Evolutionary conservation across 2,113 vertebrate species (phyloP), one percentile per base, ranked within the genome.

Genomic region (Hiodon tergisus): DNA sequence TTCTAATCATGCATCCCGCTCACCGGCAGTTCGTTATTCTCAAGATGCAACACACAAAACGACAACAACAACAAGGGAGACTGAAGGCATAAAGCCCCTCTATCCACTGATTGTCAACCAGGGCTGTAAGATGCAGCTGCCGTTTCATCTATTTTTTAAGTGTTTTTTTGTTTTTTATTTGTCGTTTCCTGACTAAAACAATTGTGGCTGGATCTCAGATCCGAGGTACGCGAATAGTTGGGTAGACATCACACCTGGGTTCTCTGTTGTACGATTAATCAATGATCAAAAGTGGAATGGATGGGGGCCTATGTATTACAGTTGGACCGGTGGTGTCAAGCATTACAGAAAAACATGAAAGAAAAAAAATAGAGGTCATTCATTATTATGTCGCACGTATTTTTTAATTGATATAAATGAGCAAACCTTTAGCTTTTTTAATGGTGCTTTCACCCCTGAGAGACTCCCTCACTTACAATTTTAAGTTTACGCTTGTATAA

Each of bases 1-100:
- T 63, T 77, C 75, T 81, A 61, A 79, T 76, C 63, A 78, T 67
- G 75, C 71, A 76, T 80, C 84, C 16, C 83, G 83, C 84, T 87
- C 83, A 73, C 82, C 86, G 85, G 85, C 86, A 88, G 87, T 86
- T 88, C 87, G 87, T 88, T 88, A 89, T 86, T 87, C 86, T 86
- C 80, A 82, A 80, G 83, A 84, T 81, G 81, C 80, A 77, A 17
- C 54, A 16, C 53, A 46, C 7, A 53, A 9, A n/a, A 16, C 9
- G 46, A 71, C 69, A 58, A 71, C 52, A 63, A 58, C 53, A 84
- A 85, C 80, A 80, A 57, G 76, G 80, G 81, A 78, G 77, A 71
- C 55, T 79, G 78, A 75, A 9, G 50, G 72, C 76, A 79, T 71
- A 74, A 79, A 81, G 83, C 84, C 83, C 79, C 79, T 80, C 83